Base-by-base conservation (phyloP, 2,113 vertebrate genomes). In the Engystomops pustulosus region DNA sequence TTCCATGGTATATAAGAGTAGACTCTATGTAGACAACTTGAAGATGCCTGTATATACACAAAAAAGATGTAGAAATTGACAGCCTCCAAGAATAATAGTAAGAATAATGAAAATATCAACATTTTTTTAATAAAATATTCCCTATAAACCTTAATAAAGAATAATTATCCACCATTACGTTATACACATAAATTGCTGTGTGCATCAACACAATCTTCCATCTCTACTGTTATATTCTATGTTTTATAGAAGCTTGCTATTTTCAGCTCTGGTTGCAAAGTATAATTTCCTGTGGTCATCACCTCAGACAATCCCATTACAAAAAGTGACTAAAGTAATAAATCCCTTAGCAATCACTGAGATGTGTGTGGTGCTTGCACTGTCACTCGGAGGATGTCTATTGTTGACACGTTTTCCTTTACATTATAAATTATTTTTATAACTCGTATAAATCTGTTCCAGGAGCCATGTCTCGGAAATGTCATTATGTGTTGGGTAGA, bases 261-360 rank as follows among this genome's bases (percentile, higher is more conserved):
- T 82, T 55, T 49, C 41, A 72, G 49, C 68, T 58, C 18, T 47
- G 53, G 68, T 38, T 82, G n/a, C 17, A 72, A 72, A 72, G 32
- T 82, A 60, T 72, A 58, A 82, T 82, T 72, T 82, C 69, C 49
- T 71, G 67, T 74, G 51, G 80, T 82, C 80, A 58, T 82, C 80
- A 81, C 79, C 79, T 45, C 69, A 30, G 68, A 82, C 34, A 82
- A 82, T 82, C 47, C 69, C 69, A 82, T 82, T 82, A 82, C 80
- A 72, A 82, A 72, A 82, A 82, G 34, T 71, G 80, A 72, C 80
- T 60, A 30, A 74, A 82, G 80, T 82, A 82, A 82, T 82, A 82
- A 41, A 70, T 82, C n/a, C 32, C n/a, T 36, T 20, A 58, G 69
- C 68, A 82, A 82, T 82, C 80, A 82, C 36, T 6, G n/a, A 51